Evolutionary conservation across 2,113 vertebrate genomes (phyloP).

Genomic region (Clarias batrachus): DNA sequence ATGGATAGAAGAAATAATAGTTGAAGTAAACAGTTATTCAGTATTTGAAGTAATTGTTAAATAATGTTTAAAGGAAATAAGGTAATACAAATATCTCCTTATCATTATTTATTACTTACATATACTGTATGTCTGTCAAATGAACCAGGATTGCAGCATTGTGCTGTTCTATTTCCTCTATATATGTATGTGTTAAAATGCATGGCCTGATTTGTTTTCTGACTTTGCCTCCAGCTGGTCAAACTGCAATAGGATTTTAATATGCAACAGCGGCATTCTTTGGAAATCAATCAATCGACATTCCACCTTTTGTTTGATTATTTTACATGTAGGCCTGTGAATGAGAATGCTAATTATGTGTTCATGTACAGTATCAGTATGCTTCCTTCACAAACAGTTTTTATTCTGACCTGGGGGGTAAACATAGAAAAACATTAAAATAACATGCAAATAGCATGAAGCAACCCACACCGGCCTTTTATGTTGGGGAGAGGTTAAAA

Average conservation of each 20-base stretch:
- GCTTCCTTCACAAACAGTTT: background rate
- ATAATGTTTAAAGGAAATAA: background rate
- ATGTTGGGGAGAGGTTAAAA: background rate
- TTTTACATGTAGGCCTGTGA: background rate
- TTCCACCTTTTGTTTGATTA: background rate
- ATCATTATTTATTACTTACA: background rate
- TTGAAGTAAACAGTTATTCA: background rate
- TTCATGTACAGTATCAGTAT: too few relatives aligned
- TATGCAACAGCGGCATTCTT: background rate
- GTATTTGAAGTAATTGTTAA: background rate
- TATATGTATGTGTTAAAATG: conserved; percentile 7
- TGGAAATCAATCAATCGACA: background rate
- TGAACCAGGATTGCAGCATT: background rate
- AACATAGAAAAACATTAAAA: background rate
- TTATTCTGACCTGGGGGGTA: background rate
- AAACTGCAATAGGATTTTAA: background rate
- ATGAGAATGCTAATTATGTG: background rate
- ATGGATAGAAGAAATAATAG: background rate
- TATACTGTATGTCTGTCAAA: background rate
- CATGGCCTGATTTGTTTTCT: background rate
- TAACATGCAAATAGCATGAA: background rate
- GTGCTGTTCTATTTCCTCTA: background rate
- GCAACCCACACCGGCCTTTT: background rate
- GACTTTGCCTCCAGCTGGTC: background rate
- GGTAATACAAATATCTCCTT: background rate